Base-by-base conservation (phyloP, 2,113 vertebrate species). In the Blennius ocellaris region DNA sequence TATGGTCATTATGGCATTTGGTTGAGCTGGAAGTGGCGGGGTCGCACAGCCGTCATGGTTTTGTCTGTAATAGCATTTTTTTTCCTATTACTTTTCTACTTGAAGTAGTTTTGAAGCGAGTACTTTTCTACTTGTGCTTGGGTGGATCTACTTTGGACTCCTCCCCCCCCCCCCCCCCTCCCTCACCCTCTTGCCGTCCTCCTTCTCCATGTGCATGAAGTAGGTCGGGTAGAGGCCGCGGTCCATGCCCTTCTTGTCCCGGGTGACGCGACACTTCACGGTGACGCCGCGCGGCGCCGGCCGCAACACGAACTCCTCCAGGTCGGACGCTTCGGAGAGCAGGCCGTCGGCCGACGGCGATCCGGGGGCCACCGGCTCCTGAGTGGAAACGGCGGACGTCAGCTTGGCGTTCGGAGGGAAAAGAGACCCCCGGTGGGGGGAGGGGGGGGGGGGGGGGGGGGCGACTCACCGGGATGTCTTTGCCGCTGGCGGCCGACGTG, bases 241-340 rank as follows among this genome's bases (percentile, higher is more conserved):
- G 84, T 98, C 97, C 96, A 99, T 96, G 37, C 98, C 97, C 76
- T 97, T 99, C 83, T 98, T 99, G 87, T 99, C 96, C 47, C 97
- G 94, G 12, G 94, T 96, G 88, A 99, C 96, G 12, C 96, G 94
- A 55, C 97, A 99, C 83, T 95, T 97, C 0, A 99, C 87, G 0
- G 95, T 96, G 69, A 95, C 4, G 0, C 96, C 96, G 1, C 95
- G 95, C 1, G 96, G 96, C 0, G 98, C 98, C 0, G 98, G 96
- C 1, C 89, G 91, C 59, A 96, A 73, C 0, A 93, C 96, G 71
- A 99, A 99, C 84, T 97, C 96, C 83, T 97, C 96, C 11, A 97
- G 89, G 71, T 97, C 94, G 48, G 95, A 95, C 10, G 95, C 90
- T 8, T 98, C 96, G 12, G 95, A 90, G 30, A 85, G 84, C 44